These are phyloP conservation scores for Coreius guichenoti DNA, from an alignment of 2,797 vertebrate species.

Conservation along the genomic window DNA sequence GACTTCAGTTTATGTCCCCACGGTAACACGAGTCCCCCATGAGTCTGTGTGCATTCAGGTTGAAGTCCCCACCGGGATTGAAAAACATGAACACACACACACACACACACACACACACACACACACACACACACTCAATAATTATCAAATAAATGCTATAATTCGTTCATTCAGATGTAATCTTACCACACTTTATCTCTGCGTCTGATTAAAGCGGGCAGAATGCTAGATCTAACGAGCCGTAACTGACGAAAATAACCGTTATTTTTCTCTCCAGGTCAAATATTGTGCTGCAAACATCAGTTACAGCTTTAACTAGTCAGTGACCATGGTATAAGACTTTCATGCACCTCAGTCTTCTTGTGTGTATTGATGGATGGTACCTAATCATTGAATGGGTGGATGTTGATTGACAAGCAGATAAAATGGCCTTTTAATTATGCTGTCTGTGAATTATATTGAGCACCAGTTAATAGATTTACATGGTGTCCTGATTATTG, in stretches of 20 bases:
- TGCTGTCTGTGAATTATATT: not conserved
- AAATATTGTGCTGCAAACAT: not conserved
- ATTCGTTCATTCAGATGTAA: not conserved
- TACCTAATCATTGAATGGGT: not conserved
- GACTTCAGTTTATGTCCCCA: too few relatives aligned
- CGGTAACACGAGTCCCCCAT: too few relatives aligned
- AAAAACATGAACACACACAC: not conserved
- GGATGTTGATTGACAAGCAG: constrained; percentile 6
- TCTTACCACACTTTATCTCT: not conserved
- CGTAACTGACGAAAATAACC: not conserved
- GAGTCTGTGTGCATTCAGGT: too few relatives aligned
- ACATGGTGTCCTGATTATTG: constrained; percentile 20
- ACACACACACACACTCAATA: not conserved
- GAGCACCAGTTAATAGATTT: not conserved
- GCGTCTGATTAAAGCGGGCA: not conserved
- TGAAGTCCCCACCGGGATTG: too few relatives aligned
- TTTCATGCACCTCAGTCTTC: not conserved
- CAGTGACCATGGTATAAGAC: not conserved
- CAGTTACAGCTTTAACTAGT: not conserved
- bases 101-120: too few relatives aligned
- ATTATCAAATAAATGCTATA: not conserved
- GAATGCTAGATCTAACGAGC: not conserved
- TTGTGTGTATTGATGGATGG: not conserved
- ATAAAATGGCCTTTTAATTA: not conserved
- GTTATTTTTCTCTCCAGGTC: not conserved